Conservation (phyloP, 1,140 invertebrate species). For the Drosophila neocordata region DNA sequence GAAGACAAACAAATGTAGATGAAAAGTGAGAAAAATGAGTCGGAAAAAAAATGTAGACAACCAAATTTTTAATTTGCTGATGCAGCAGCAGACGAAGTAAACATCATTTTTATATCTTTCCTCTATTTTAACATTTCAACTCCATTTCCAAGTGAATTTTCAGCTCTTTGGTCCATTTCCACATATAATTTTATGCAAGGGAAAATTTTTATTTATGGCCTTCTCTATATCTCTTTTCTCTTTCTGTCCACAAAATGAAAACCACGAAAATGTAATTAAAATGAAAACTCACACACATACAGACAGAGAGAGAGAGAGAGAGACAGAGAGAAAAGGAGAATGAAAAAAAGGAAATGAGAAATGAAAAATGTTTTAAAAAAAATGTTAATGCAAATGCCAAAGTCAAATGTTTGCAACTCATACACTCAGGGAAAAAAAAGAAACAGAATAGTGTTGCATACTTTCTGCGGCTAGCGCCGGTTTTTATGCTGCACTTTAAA, state of each 20-base stretch:
- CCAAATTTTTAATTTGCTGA: constrained; percentile 44
- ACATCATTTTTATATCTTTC: constrained; percentile 8
- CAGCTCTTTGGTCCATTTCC: constrained; percentile 13
- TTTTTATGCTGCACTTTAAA: constrained; percentile 53
- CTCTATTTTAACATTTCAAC: constrained; percentile 24
- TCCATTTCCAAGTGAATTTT: neutral
- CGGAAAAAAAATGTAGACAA: constrained; percentile 39
- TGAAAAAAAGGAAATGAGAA: neutral
- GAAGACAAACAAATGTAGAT: constrained; percentile 25
- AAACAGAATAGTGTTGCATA: constrained; percentile 52
- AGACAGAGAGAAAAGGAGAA: constrained; percentile 19
- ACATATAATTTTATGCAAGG: constrained; percentile 31
- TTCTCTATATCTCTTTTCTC: neutral
- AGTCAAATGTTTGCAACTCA: constrained; percentile 53
- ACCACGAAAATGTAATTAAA: constrained; percentile 79
- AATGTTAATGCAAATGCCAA: constrained; percentile 73
- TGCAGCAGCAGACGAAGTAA: constrained; percentile 34
- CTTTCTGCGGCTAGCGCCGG: constrained; percentile 28
- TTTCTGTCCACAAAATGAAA: constrained; percentile 49
- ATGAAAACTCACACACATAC: constrained; percentile 35
- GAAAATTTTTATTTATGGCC: constrained; percentile 72
- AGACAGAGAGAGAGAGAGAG: constrained; percentile 8
- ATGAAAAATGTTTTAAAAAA: neutral
- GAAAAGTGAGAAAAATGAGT: constrained; percentile 42
- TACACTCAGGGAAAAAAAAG: constrained; percentile 29